Evolutionary conservation across 2,113 vertebrate genomes (phyloP).

Genomic region (Leptocoma aspasia): DNA sequence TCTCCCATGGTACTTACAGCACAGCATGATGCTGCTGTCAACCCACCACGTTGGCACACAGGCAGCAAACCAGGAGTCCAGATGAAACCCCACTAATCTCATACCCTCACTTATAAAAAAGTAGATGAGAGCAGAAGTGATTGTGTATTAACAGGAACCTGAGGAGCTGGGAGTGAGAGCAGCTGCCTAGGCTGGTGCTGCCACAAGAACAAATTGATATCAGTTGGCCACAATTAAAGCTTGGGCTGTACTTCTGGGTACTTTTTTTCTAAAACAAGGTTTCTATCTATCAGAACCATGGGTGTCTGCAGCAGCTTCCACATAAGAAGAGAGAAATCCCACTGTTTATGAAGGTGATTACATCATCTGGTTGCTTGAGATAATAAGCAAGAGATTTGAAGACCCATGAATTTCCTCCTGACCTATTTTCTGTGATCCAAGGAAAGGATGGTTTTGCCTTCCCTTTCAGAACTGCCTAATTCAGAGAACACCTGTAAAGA

Average conservation of each 20-base stretch:
- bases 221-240: not conserved
- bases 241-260: not conserved
- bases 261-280: not conserved
- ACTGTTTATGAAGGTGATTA: not conserved
- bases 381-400: not conserved
- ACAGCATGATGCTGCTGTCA: accelerated
- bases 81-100: accelerated
- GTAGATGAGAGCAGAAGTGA: not conserved
- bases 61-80: accelerated
- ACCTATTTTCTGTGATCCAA: not conserved
- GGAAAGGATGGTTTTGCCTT: not conserved
- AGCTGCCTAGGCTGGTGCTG: not conserved
- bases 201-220: not conserved
- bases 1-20: not conserved
- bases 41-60: accelerated
- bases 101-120: accelerated
- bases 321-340: not conserved
- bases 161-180: not conserved
- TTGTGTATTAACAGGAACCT: not conserved
- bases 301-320: not conserved
- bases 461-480: not conserved
- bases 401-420: not conserved
- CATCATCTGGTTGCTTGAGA: not conserved
- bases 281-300: not conserved
- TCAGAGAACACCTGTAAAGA: not conserved